Evolutionary conservation across 2,797 vertebrate genomes (phyloP).

Genomic region (Hippocampus kuda): DNA sequence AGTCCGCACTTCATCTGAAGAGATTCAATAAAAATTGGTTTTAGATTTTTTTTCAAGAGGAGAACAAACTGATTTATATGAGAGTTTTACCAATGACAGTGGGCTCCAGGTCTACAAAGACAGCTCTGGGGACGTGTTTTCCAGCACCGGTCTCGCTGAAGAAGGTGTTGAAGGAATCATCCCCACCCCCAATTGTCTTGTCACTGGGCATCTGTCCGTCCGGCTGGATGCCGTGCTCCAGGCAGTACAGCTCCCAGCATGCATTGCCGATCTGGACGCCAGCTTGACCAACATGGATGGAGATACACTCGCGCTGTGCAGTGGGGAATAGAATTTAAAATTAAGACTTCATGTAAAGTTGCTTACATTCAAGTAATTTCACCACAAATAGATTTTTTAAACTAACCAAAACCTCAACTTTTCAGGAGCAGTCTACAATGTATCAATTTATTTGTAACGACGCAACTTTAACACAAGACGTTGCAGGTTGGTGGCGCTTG

Average conservation of each 20-base stretch:
- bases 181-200: slow-evolving; percentile 50
- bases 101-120: slow-evolving; percentile 54
- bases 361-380: neutral
- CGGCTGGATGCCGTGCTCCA: slow-evolving; percentile 55
- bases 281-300: slow-evolving; percentile 50
- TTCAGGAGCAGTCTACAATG: neutral
- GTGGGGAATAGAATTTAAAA: neutral
- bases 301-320: slow-evolving; percentile 51
- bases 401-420: neutral
- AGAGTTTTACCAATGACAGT: slow-evolving; percentile 48
- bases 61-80: too few species aligned
- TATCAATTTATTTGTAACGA: neutral
- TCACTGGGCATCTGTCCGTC: slow-evolving; percentile 58
- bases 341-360: neutral
- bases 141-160: slow-evolving; percentile 56
- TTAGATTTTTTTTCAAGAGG: too few species aligned
- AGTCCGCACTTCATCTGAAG: slow-evolving; percentile 53
- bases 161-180: slow-evolving; percentile 57
- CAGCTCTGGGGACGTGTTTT: slow-evolving; percentile 55
- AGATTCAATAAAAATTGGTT: neutral
- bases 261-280: slow-evolving; percentile 56
- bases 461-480: neutral
- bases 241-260: slow-evolving; percentile 55
- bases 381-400: neutral
- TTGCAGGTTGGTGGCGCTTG: neutral